A percentile compares a stretch with the other conserved stretches of the same genome.
Evolutionary conservation across 2,113 vertebrate species (phyloP).

Genomic region (Pleuronectes platessa): DNA sequence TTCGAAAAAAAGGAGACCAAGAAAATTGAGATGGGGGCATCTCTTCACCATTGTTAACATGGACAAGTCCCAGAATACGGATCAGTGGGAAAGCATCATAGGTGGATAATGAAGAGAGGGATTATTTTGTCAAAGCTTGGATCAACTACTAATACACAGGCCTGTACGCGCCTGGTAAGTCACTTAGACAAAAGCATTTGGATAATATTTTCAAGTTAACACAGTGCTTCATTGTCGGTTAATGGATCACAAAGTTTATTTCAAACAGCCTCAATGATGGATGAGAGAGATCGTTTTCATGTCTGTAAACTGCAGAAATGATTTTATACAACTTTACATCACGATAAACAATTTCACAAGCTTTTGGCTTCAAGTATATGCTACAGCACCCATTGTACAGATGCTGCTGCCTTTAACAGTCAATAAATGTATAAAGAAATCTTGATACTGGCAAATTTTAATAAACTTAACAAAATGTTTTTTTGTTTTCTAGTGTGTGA

Average conservation of each 20-base stretch:
- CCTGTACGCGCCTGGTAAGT: slow-evolving; percentile 53
- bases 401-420: neutral
- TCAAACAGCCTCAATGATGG: slow-evolving; percentile 12
- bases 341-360: slow-evolving; percentile 15
- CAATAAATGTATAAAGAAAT: slow-evolving; percentile 10
- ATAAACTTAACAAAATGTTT: slow-evolving; percentile 10
- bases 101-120: slow-evolving; percentile 65
- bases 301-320: neutral
- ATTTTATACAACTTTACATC: slow-evolving; percentile 19
- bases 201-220: slow-evolving; percentile 62
- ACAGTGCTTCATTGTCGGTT: slow-evolving; percentile 41
- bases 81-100: slow-evolving; percentile 63
- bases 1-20: slow-evolving; percentile 44
- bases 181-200: slow-evolving; percentile 43
- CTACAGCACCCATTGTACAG: neutral
- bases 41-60: slow-evolving; percentile 13
- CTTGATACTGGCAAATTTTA: slow-evolving; percentile 9
- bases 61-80: slow-evolving; percentile 43
- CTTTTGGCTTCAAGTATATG: slow-evolving; percentile 14
- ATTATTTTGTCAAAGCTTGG: slow-evolving; percentile 74
- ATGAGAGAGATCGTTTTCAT: neutral
- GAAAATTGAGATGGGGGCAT: slow-evolving; percentile 35
- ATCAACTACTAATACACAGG: slow-evolving; percentile 63
- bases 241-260: slow-evolving; percentile 37
- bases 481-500: neutral